Evolutionary conservation across 1,140 invertebrate species (phyloP).

Genomic region (Marisa cornuarietis): DNA sequence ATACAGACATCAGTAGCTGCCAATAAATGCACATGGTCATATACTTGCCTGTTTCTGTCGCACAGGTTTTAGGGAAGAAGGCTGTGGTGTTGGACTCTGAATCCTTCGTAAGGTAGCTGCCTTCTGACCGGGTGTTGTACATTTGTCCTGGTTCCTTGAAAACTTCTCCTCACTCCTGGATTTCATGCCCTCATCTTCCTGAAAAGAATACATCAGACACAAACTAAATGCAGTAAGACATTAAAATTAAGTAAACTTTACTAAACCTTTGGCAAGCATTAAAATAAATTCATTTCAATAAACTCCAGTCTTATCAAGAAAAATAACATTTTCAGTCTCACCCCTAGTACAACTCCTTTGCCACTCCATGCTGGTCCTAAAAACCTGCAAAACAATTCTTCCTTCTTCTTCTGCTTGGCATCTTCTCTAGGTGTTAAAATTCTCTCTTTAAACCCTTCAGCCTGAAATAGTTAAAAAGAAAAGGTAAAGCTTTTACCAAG

Average conservation of each 20-base stretch:
- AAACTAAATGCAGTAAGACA: not conserved
- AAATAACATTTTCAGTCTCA: constrained; percentile 15
- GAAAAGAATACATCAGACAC: not conserved
- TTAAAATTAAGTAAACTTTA: not conserved
- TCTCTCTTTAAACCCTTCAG: constrained; percentile 42
- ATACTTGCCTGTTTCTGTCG: constrained; percentile 7
- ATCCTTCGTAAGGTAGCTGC: constrained; percentile 12
- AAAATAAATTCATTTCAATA: constrained; percentile 1
- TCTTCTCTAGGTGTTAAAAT: constrained; percentile 46
- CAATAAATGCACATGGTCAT: no score
- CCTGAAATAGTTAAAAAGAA: constrained; percentile 28
- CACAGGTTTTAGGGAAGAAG: not conserved
- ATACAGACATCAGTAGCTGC: not conserved
- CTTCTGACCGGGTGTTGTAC: constrained; percentile 6
- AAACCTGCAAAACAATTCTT: constrained; percentile 44
- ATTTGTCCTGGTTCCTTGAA: not conserved
- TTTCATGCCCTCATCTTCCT: constrained; percentile 1
- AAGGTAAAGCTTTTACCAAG: not conserved
- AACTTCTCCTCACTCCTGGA: not conserved
- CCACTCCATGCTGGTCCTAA: constrained; percentile 48
- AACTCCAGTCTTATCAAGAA: no score
- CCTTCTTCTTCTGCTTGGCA: constrained; percentile 40
- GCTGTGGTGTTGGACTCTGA: constrained; percentile 19
- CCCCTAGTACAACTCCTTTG: constrained; percentile 40
- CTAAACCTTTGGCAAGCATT: no score